Evolutionary conservation across 2,888 invertebrate species (phyloP).

Genomic region (Cataglyphis rosenhaueri): DNA sequence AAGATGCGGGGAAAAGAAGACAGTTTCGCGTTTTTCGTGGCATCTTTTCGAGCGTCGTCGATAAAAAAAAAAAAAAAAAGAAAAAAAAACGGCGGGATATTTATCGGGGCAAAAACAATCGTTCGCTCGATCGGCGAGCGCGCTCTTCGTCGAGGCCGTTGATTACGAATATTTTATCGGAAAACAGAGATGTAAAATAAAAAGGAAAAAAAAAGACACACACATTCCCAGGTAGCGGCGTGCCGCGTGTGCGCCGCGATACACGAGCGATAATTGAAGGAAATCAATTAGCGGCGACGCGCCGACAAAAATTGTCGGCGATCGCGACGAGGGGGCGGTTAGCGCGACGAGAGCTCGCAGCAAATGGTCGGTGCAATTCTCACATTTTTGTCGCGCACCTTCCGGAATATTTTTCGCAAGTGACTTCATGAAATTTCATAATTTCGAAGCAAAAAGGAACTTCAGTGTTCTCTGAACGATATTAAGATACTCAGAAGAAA

Average conservation of each 20-base stretch:
- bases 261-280: slow-evolving; percentile 58
- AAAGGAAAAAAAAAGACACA: slow-evolving; percentile 37
- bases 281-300: slow-evolving; percentile 39
- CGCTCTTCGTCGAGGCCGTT: slow-evolving; percentile 70
- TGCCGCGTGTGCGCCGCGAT: slow-evolving; percentile 62
- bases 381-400: slow-evolving; percentile 79
- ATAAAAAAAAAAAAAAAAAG: not conserved
- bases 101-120: slow-evolving; percentile 34
- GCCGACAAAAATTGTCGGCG: slow-evolving; percentile 35
- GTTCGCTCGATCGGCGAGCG: slow-evolving; percentile 53
- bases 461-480: slow-evolving; percentile 63
- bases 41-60: slow-evolving; percentile 44
- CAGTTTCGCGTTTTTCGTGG: slow-evolving; percentile 43
- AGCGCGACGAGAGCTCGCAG: slow-evolving; percentile 68
- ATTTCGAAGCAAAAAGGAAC: slow-evolving; percentile 73
- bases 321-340: slow-evolving; percentile 60
- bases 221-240: slow-evolving; percentile 75
- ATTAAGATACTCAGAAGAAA: slow-evolving; percentile 64
- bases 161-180: slow-evolving; percentile 60
- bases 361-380: slow-evolving; percentile 74
- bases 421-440: slow-evolving; percentile 86
- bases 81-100: slow-evolving; percentile 12
- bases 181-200: slow-evolving; percentile 11
- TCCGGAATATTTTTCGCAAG: slow-evolving; percentile 79
- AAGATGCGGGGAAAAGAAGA: not conserved